A percentile compares a stretch with the other conserved stretches of the same genome.
Evolutionary conservation across 2,113 vertebrate species (phyloP).

Genomic region (Dolichallabes microphthalmus): DNA sequence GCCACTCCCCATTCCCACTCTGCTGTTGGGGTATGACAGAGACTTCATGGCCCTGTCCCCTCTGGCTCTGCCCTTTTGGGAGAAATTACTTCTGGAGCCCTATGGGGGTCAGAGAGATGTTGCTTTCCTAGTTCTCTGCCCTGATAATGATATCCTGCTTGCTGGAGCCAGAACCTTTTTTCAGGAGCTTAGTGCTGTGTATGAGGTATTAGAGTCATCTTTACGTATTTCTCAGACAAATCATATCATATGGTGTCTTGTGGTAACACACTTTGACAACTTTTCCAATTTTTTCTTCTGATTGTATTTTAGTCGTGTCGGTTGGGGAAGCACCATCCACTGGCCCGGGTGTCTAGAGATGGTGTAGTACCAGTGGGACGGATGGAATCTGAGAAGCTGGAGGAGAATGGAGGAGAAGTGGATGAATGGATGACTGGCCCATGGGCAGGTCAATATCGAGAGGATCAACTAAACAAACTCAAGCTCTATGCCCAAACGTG

Average conservation of each 20-base stretch:
- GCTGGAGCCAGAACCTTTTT: slow-evolving; percentile 90
- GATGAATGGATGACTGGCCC: slow-evolving; percentile 87
- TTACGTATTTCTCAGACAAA: neutral
- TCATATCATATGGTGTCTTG: neutral
- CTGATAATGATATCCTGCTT: slow-evolving; percentile 89
- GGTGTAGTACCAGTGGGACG: slow-evolving; percentile 86
- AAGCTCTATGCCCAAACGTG: slow-evolving; percentile 92
- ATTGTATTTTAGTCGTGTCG: slow-evolving; percentile 82
- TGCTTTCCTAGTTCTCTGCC: slow-evolving; percentile 94
- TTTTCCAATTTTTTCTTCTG: neutral
- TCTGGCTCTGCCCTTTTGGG: slow-evolving; percentile 94
- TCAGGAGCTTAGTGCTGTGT: slow-evolving; percentile 95
- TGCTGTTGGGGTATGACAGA: slow-evolving; percentile 94
- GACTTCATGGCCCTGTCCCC: slow-evolving; percentile 96
- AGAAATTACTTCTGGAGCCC: slow-evolving; percentile 91
- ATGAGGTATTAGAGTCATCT: slow-evolving; percentile 77
- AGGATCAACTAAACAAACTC: slow-evolving; percentile 90
- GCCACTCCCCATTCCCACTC: slow-evolving; percentile 88
- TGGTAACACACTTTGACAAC: neutral
- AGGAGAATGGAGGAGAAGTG: slow-evolving; percentile 76
- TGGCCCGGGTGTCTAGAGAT: slow-evolving; percentile 90
- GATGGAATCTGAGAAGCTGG: slow-evolving; percentile 75
- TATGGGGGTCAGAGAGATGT: slow-evolving; percentile 92
- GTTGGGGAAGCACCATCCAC: slow-evolving; percentile 92
- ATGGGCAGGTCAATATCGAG: slow-evolving; percentile 84